These are phyloP conservation scores for Rhopalosiphum maidis DNA, from an alignment of 1,140 invertebrate genomes.

Conservation along the genomic window DNA sequence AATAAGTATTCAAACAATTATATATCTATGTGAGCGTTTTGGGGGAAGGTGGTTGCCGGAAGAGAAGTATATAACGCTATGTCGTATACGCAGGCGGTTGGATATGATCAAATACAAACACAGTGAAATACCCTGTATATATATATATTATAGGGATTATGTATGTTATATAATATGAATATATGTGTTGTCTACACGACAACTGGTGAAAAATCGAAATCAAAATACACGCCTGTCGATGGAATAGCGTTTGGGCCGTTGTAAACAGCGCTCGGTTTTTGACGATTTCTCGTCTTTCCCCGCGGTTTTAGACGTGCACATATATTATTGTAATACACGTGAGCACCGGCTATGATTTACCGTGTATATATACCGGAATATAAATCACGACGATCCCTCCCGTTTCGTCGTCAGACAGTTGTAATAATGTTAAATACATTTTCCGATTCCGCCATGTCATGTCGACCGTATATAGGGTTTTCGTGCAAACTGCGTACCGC, in stretches of 20 bases:
- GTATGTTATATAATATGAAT: neutral
- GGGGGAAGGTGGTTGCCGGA: too few species aligned
- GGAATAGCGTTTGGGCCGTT: too few species aligned
- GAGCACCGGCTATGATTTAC: neutral
- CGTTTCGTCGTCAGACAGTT: neutral
- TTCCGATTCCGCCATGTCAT: neutral
- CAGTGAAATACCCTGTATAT: neutral
- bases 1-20: neutral
- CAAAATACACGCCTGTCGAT: neutral
- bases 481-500: neutral
- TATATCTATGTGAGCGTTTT: neutral
- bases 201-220: neutral
- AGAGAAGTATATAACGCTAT: too few species aligned
- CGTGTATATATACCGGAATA: neutral
- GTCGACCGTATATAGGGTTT: neutral
- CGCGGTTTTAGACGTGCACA: neutral
- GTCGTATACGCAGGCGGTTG: neutral
- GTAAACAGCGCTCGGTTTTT: neutral
- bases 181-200: neutral
- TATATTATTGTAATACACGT: neutral
- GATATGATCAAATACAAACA: neutral
- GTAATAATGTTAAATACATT: neutral
- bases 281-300: neutral
- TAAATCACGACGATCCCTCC: neutral
- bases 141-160: neutral